Conservation (phyloP, 2,888 invertebrate genomes). For the Drosophila seclusa region DNA sequence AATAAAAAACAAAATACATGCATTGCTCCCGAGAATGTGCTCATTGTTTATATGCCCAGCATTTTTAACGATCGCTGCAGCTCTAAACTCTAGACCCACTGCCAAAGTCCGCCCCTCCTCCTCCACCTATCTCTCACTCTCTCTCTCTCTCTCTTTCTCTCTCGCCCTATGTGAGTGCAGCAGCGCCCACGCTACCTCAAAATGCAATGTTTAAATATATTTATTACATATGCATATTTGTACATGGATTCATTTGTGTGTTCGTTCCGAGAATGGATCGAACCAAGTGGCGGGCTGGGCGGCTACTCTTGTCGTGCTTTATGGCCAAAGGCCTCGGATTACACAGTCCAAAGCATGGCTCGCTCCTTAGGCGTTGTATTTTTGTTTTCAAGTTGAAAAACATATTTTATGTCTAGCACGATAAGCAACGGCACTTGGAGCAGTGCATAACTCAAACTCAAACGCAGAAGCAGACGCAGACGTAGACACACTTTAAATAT, state of each 20-base stretch:
- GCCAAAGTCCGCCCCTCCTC: neutral
- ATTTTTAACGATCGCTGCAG: constrained; percentile 59
- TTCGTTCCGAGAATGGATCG: constrained; percentile 17
- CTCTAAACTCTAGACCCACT: constrained; percentile 15
- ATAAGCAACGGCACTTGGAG: constrained; percentile 62
- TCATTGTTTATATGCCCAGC: constrained; percentile 64
- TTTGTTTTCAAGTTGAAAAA: constrained; percentile 39
- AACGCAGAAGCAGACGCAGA: constrained; percentile 14
- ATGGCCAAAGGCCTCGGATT: constrained; percentile 68
- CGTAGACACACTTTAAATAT: constrained; percentile 51
- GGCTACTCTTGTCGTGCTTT: constrained; percentile 40
- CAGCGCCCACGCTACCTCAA: constrained; percentile 30
- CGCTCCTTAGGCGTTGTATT: constrained; percentile 14
- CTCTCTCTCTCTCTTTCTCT: too few relatives aligned
- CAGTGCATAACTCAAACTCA: constrained; percentile 52
- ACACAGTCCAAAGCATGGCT: constrained; percentile 50
- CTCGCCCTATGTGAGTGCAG: constrained; percentile 7
- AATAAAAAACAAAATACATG: constrained; percentile 28
- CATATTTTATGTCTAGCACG: constrained; percentile 54
- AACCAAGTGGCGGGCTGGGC: constrained; percentile 10
- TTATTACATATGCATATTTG: constrained; percentile 26
- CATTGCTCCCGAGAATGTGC: constrained; percentile 28
- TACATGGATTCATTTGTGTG: neutral
- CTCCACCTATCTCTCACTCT: neutral
- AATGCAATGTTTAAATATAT: constrained; percentile 31